Conservation (phyloP, 2,797 vertebrate species). For the Danionella dracula region DNA sequence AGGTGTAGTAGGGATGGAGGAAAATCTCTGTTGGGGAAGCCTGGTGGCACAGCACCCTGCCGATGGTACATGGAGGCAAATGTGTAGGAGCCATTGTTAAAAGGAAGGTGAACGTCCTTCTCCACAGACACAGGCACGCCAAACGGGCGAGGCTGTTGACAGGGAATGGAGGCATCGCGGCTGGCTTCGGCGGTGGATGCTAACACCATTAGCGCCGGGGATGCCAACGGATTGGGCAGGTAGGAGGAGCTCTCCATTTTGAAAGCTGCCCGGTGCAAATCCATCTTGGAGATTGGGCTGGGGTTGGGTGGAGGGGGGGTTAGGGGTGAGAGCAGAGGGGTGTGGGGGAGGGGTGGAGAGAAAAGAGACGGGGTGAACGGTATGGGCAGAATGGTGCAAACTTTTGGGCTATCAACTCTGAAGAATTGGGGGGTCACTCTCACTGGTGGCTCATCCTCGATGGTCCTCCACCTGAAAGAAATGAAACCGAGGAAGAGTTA, state of each 20-base stretch:
- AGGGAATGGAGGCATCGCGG: slow-evolving; percentile 93
- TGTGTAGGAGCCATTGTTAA: slow-evolving; percentile 96
- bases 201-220: slow-evolving; percentile 95
- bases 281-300: slow-evolving; percentile 77
- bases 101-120: slow-evolving; percentile 96
- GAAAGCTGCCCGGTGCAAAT: slow-evolving; percentile 98
- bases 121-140: slow-evolving; percentile 93
- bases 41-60: slow-evolving; percentile 87
- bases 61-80: slow-evolving; percentile 99
- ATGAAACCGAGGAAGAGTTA: slow-evolving; percentile 11
- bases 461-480: slow-evolving; percentile 40
- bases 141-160: slow-evolving; percentile 94
- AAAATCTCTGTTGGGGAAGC: slow-evolving; percentile 95
- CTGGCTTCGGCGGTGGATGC: slow-evolving; percentile 96
- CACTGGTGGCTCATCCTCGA: slow-evolving; percentile 38
- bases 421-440: slow-evolving; percentile 29
- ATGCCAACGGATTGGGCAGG: slow-evolving; percentile 94
- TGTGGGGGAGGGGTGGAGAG: slow-evolving; percentile 45
- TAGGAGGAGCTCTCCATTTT: slow-evolving; percentile 99
- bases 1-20: slow-evolving; percentile 95
- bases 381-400: slow-evolving; percentile 45
- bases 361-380: slow-evolving; percentile 41
- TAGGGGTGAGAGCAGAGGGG: slow-evolving; percentile 37
- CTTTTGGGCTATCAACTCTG: slow-evolving; percentile 21
- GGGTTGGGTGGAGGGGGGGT: slow-evolving; percentile 48